Conservation (phyloP, 2,113 vertebrate genomes). For the Heterotis niloticus region DNA sequence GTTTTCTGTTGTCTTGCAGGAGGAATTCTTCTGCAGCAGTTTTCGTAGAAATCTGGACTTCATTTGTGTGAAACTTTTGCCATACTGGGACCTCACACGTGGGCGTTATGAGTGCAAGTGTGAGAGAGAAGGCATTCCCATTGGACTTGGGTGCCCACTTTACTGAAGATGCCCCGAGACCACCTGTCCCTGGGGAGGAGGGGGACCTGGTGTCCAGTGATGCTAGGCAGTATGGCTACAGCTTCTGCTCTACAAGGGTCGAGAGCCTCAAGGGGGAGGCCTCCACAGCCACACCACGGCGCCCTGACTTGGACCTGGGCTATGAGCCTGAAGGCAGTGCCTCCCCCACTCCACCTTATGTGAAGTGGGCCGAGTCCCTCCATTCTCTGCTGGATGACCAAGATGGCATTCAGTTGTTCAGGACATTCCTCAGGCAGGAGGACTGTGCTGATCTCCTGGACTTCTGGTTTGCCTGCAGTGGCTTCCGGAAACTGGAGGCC, state of each 20-base stretch:
- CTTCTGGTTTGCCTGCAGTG: conserved; percentile 97
- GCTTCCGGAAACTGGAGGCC: conserved; percentile 83
- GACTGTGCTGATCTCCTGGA: conserved; percentile 85
- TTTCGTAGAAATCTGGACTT: conserved; percentile 60
- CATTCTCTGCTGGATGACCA: conserved; percentile 90
- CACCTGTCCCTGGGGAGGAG: conserved; percentile 93
- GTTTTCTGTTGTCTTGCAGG: conserved; percentile 57
- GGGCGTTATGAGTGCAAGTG: conserved; percentile 68
- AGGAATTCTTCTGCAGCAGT: conserved; percentile 57
- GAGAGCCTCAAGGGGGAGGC: conserved; percentile 69
- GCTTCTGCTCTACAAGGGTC: conserved; percentile 70
- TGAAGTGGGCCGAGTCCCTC: conserved; percentile 92
- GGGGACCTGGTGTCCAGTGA: conserved; percentile 72
- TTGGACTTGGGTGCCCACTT: conserved; percentile 84
- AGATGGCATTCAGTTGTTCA: conserved; percentile 90
- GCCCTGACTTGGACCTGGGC: conserved; percentile 86
- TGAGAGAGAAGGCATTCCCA: conserved; percentile 78
- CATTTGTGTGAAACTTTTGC: conserved; percentile 58
- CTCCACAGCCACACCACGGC: conserved; percentile 73
- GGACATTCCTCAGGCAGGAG: conserved; percentile 85
- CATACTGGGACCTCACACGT: conserved; percentile 35
- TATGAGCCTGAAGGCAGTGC: conserved; percentile 93
- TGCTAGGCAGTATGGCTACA: conserved; percentile 61
- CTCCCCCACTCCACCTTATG: conserved; percentile 83
- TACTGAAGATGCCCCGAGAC: conserved; percentile 89